A percentile compares a stretch with the other conserved stretches of the same genome.
phyloP scores from a whole-genome alignment of 1,140 invertebrate species.

The Pachyrhynchus sulphureomaculatus region DNA sequence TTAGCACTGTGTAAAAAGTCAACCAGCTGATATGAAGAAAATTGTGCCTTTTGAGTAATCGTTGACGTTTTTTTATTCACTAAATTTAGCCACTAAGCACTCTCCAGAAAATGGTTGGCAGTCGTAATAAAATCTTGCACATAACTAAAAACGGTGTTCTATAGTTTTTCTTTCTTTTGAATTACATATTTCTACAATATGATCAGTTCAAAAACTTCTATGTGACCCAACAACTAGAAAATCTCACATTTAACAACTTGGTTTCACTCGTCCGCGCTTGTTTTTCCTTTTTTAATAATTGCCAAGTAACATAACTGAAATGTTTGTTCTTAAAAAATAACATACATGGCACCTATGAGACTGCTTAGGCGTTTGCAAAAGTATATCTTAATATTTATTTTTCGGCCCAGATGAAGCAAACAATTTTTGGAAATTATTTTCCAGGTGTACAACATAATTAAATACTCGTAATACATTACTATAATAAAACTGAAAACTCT shows the following conservation, averaged over 20 bases:
- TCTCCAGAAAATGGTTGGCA: conserved; percentile 40
- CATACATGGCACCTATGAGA: conserved; percentile 19
- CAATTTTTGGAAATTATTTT: too few species aligned
- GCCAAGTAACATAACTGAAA: conserved; percentile 16
- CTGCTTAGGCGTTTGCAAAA: conserved; percentile 44
- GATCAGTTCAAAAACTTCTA: conserved; percentile 33
- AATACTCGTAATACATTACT: too few species aligned
- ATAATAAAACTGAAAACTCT: too few species aligned
- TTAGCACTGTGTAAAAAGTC: conserved; percentile 3
- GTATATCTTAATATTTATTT: conserved; percentile 32
- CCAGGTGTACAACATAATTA: too few species aligned
- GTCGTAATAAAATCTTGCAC: conserved; percentile 44
- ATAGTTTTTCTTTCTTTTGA: conserved; percentile 15
- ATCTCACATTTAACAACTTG: conserved; percentile 46
- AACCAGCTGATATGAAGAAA: conserved; percentile 45
- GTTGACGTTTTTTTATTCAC: conserved; percentile 45
- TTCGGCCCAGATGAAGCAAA: neutral
- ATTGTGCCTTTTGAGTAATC: conserved; percentile 40
- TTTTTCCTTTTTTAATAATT: conserved; percentile 32
- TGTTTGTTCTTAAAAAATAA: neutral
- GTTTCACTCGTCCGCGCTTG: conserved; percentile 35
- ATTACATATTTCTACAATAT: conserved; percentile 17
- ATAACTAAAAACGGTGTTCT: conserved; percentile 43
- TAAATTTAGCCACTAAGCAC: conserved; percentile 45
- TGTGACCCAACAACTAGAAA: conserved; percentile 45